Base-by-base conservation (phyloP, 2,888 invertebrate species). In the Meghimatium bilineatum region DNA sequence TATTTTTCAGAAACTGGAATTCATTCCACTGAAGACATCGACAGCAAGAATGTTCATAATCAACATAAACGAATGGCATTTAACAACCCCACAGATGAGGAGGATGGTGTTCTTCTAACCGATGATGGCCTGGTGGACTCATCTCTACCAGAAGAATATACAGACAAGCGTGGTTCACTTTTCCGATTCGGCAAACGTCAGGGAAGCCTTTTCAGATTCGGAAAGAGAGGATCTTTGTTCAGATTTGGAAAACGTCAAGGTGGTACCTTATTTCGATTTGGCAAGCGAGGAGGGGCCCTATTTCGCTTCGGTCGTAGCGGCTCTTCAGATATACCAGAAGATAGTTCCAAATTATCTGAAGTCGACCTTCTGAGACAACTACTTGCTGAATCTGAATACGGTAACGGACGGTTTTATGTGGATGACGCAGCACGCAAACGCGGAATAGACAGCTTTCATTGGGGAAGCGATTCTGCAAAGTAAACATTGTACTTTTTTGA, bases 181-280 rank as follows among this genome's bases (percentile, higher is more conserved):
- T 85, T 90, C 67, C 85, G 90, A 60, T 90, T 89, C 71, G 90
- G 90, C 36, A 89, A 89, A 72, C 87, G 90, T 3, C 32, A 66
- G n/a, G 86, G 87, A 14, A 83, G 86, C 32, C 79, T 87, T 20
- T 82, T 89, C 71, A 86, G 88, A 8, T 89, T 84, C 71, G 89
- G 88, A 29, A 88, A 88, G 79, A 79, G 89, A 85, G 87, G 88
- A n/a, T 85, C 87, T n/a, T 85, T 90, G 29, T 86, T 90, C 74
- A 82, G 90, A 36, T 90, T 89, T 77, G 90, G 90, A 32, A 89
- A 89, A 82, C 87, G 90, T 8, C 78, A 78, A 44, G 78, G 78
- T 3, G 88, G 90, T 26, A 86, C 86, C 26, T 85, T 90, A 36
- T 84, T 90, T 38, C 87, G 90, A 29, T 90, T 88, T 72, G 90